Conservation (phyloP, 30 jellyfish, hydroid and myxozoan species). For the Aurelia sp. region DNA sequence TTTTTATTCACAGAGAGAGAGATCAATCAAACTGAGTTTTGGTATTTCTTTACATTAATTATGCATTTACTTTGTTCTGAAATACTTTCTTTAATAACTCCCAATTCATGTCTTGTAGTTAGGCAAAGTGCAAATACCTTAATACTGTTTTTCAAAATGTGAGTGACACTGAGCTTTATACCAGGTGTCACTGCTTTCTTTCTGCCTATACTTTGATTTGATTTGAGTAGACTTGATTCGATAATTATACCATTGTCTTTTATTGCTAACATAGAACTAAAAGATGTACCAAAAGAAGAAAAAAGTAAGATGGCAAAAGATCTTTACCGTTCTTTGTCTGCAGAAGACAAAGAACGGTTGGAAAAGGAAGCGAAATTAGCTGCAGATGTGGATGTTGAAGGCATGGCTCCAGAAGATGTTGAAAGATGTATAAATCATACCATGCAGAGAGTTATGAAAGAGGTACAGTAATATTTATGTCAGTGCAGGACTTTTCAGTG, state of each 20-base stretch:
- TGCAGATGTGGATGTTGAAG: conserved; percentile 15
- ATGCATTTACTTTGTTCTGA: neutral
- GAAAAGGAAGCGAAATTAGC: conserved; percentile 14
- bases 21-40: conserved; percentile 13
- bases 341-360: conserved; percentile 1
- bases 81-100: neutral
- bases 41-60: neutral
- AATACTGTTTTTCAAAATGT: conserved; percentile 7
- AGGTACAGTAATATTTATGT: conserved; percentile 21
- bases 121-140: neutral
- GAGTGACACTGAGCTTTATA: conserved; percentile 1
- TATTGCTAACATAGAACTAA: conserved; percentile 25
- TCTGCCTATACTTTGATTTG: neutral
- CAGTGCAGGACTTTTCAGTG: neutral
- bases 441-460: conserved; percentile 39
- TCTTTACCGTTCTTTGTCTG: conserved; percentile 18
- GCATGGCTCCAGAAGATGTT: conserved; percentile 11
- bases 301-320: conserved; percentile 18
- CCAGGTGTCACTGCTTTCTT: conserved; percentile 1
- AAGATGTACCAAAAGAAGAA: conserved; percentile 31
- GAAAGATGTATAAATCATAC: conserved; percentile 23
- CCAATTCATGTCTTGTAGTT: neutral
- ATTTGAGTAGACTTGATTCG: no score
- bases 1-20: neutral
- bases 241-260: neutral